Evolutionary conservation across 1,140 invertebrate genomes (phyloP), one percentile per base, ranked within the genome.

Genomic region (Trichogramma pretiosum): DNA sequence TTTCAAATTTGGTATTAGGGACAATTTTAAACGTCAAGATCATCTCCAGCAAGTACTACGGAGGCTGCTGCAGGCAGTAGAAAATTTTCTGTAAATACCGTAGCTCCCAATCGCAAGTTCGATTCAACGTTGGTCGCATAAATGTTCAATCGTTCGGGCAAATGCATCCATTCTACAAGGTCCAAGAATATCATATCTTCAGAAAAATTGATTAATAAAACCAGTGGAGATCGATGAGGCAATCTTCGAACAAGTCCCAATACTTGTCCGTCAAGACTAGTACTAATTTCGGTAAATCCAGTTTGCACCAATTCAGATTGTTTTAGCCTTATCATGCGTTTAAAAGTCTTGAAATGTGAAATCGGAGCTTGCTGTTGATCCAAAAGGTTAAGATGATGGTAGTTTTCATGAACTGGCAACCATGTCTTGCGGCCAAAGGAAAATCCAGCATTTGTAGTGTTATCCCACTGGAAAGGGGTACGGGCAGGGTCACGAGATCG

Each of bases 381-480:
- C 9, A 56, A 55, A 5, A 79, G 55, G 54, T 85, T 85, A 4
- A 82, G 58, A 1, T 36, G 62, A 13, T 50, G 62, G 47, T 78
- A 81, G 52, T 78, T 76, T 0, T 60, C 33, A 53, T 77, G 62
- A 0, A 83, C 69, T 0, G 80, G 79, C 3, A 83, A 58, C 81
- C 81, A 84, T 0, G 78, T 74, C 11, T 52, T 62, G 3, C 53
- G 62, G 3, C 32, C 65, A 0, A 51, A 67, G 0, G 73, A 72
- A 47, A 79, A 79, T 10, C 74, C 80, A 14, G 78, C 77, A 46
- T 70, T 72, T 1, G 35, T 57, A 0, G 56, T 59, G 46, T 62
- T 62, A 53, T 77, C 68, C 82, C 82, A 84, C 48, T 79, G 78
- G 66, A 76, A 81, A 0, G 82, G 77, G 1, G 76, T 74, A 42